Evolutionary conservation across 2,888 invertebrate species (phyloP), one percentile per base, ranked within the genome.

Genomic region (Archips xylosteana): DNA sequence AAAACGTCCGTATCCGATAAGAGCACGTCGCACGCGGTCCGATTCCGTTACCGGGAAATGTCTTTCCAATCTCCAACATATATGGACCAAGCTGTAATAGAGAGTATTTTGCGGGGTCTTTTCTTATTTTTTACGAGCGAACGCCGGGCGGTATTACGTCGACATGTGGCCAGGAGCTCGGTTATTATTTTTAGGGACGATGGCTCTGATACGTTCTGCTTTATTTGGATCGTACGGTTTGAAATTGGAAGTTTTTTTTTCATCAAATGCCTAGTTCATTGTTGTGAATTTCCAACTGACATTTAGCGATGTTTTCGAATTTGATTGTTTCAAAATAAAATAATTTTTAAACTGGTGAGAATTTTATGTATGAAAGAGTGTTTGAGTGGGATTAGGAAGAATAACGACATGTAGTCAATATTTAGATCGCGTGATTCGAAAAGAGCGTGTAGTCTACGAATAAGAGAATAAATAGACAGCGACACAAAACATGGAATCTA

Each of bases 81-180:
- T 81, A 86, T 84, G 74, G 64, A 83, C 83, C 80, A 85, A 84
- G 85, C 85, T 87, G 89, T 91, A 90, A 91, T 91, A 89, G 89
- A 85, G 87, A 89, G 87, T 88, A 89, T 91, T 92, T 92, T 89
- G 89, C 89, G 87, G 86, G 85, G 86, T 87, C 87, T 87, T 90
- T 89, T 88, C 89, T 87, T 88, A 89, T 91, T 92, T 92, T 92
- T 92, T 92, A 92, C 90, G 91, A 91, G 86, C 85, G 75, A 80
- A 80, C 81, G 80, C 84, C 87, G 85, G 85, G 80, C 83, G 87
- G 88, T 91, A 92, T 92, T 91, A 89, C 84, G 86, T 81, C 90
- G 88, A 85, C 92, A 92, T 92, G 90, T 91, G 92, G 89, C 87
- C 85, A 81, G 79, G 83, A 87, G 86, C 83, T 83, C 83, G 86